Percentiles rank a stretch among this genome's conserved stretches.
Evolutionary conservation across 2,113 vertebrate species (phyloP).

Genomic region (Vicugna pacos): DNA sequence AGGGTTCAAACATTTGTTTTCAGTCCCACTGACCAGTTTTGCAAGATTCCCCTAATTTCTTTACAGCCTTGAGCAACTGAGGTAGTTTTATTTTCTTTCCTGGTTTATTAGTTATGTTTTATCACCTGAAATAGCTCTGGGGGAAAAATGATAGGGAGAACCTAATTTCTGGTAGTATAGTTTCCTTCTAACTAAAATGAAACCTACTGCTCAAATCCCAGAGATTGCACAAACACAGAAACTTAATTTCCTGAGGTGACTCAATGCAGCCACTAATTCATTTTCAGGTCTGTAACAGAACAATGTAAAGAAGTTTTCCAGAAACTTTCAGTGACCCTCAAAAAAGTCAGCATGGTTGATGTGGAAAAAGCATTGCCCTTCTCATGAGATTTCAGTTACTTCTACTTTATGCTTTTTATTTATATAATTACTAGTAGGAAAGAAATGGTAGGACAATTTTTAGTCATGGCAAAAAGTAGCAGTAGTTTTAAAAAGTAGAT

Average conservation of each 20-base stretch:
- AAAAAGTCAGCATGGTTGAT: slow-evolving; percentile 8
- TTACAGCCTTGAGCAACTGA: slow-evolving; percentile 8
- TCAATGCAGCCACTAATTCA: slow-evolving; percentile 33
- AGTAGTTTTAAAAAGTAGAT: slow-evolving; percentile 54
- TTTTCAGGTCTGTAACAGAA: neutral
- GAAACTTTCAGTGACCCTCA: slow-evolving; percentile 46
- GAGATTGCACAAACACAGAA: slow-evolving; percentile 63
- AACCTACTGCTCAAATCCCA: slow-evolving; percentile 70
- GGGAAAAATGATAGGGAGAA: neutral
- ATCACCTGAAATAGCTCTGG: slow-evolving; percentile 37
- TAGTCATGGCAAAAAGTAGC: slow-evolving; percentile 50
- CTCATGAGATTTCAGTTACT: slow-evolving; percentile 4
- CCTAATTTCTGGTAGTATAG: slow-evolving; percentile 60
- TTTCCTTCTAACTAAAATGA: slow-evolving; percentile 72
- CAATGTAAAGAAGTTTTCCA: neutral
- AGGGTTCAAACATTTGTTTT: slow-evolving; percentile 23
- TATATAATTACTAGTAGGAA: neutral
- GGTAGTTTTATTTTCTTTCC: slow-evolving; percentile 50
- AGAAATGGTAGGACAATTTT: slow-evolving; percentile 62
- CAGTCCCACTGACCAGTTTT: neutral
- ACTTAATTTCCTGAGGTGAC: slow-evolving; percentile 71
- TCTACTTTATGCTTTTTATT: slow-evolving; percentile 40
- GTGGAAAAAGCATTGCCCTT: neutral
- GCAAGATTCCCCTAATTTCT: slow-evolving; percentile 34
- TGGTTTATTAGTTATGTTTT: slow-evolving; percentile 67